Conservation (phyloP, 2,113 vertebrate genomes). For the Sclerurus mexicanus region DNA sequence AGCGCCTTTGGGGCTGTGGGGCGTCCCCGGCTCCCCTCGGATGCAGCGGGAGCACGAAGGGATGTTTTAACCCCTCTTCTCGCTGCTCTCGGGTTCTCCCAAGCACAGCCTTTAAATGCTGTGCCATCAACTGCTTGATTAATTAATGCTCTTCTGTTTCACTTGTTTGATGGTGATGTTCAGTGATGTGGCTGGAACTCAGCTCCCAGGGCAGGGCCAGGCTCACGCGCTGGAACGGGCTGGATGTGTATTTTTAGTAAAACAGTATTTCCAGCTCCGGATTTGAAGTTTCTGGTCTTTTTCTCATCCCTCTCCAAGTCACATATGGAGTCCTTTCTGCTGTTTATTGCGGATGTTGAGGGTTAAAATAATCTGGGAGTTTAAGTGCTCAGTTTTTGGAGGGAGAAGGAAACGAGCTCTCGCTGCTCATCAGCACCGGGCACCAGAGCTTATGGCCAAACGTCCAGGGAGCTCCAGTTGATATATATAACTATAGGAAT, state of each 20-base stretch:
- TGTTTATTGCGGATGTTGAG: background rate
- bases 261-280: background rate
- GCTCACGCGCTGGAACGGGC: background rate
- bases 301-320: background rate
- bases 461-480: background rate
- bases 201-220: background rate
- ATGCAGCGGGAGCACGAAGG: background rate
- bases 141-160: conserved; percentile 37
- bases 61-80: background rate
- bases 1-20: background rate
- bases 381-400: background rate
- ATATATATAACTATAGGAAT: background rate
- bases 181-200: conserved; percentile 8
- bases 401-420: background rate
- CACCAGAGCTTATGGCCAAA: background rate
- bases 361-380: background rate
- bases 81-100: background rate
- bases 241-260: background rate
- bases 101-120: background rate
- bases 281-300: background rate
- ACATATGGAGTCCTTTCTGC: background rate
- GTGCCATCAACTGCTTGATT: background rate
- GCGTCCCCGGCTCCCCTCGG: background rate
- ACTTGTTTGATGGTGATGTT: background rate
- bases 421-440: background rate